Base-by-base conservation (phyloP, 2,888 invertebrate species). In the Belgica antarctica region DNA sequence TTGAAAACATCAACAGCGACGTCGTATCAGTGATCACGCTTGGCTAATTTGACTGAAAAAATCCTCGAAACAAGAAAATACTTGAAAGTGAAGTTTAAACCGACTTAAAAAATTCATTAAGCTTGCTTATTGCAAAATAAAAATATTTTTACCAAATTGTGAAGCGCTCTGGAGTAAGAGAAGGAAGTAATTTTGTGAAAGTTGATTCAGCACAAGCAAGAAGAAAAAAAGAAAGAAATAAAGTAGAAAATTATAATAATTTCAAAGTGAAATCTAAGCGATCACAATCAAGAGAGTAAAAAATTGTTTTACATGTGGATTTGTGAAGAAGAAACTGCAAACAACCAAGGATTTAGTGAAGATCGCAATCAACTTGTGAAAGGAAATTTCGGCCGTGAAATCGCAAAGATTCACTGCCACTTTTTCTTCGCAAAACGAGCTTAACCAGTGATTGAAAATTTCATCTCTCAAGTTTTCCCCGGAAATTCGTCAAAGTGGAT, bases 401-500 rank as follows among this genome's bases (percentile, higher is more conserved):
- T 17, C 52, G 17, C 52, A 52, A 52, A 52, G 22, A 52, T 52
- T 52, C 7, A 19, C n/a, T n/a, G n/a, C n/a, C n/a, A n/a, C n/a
- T n/a, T n/a, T n/a, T n/a, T 52, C 22, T n/a, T 22, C 52, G 52
- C n/a, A n/a, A n/a, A n/a, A n/a, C n/a, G n/a, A n/a, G n/a, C n/a
- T n/a, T n/a, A n/a, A n/a, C n/a, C n/a, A n/a, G n/a, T n/a, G n/a
- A n/a, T n/a, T 52, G 25, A 59, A 59, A 24, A 59, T 59, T 68
- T 68, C 47, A 57, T n/a, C 12, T 66, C 19, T 31, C 47, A 52
- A 12, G 19, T 19, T 68, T 52, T 28, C 15, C 68, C 68, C 57
- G 57, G 22, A 68, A 68, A 68, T 57, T 41, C 28, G 52, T 24
- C 68, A 68, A 68, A 68, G 79, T 84, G 83, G 84, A 84, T 83